Percentiles rank a stretch among this genome's conserved stretches.
Evolutionary conservation across 2,113 vertebrate species (phyloP).

Genomic region (Ranitomeya imitator): DNA sequence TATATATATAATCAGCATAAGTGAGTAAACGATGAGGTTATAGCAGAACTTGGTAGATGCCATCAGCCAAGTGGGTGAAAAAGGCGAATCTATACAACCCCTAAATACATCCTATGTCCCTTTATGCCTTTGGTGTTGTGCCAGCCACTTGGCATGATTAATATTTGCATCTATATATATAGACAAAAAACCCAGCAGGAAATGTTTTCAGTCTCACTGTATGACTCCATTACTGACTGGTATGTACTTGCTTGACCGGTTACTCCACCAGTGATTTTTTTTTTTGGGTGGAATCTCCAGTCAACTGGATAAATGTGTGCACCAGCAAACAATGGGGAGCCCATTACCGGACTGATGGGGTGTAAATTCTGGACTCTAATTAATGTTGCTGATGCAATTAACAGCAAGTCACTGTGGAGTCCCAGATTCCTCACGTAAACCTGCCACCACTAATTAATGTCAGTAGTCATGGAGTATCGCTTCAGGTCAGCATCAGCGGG

Average conservation of each 20-base stretch:
- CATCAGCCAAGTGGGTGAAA: neutral
- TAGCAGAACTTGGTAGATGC: neutral
- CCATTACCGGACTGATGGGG: constrained; percentile 3
- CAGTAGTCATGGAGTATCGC: neutral
- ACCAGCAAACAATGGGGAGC: constrained; percentile 4
- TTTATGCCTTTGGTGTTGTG: neutral
- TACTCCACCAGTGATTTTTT: neutral
- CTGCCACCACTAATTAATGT: constrained; percentile 13
- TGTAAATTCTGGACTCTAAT: constrained; percentile 18
- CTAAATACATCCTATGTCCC: neutral
- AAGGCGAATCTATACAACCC: neutral
- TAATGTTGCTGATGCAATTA: neutral
- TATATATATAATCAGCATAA: neutral
- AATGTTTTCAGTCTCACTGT: neutral
- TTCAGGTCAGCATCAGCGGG: neutral
- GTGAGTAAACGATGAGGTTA: neutral
- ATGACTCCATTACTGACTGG: neutral
- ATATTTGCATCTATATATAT: neutral
- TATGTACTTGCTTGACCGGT: constrained; percentile 1
- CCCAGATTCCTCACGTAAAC: neutral
- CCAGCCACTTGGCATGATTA: neutral
- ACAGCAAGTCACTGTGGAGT: neutral
- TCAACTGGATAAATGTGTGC: constrained; percentile 34
- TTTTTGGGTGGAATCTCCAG: neutral
- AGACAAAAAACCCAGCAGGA: neutral